Conservation (phyloP, 2,888 invertebrate species). For the Biston stratarius region DNA sequence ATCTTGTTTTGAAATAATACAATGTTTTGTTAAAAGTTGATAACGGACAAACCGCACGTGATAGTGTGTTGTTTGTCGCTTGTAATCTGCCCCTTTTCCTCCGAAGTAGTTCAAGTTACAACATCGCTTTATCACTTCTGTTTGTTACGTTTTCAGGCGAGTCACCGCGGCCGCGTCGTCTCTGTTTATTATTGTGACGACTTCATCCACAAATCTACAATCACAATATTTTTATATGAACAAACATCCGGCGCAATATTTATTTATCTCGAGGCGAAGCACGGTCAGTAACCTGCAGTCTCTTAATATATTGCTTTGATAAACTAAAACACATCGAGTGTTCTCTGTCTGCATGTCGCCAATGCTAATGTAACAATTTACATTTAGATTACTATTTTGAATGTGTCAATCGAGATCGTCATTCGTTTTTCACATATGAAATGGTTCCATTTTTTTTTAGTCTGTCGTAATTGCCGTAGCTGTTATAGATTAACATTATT, state of each 20-base stretch:
- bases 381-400: constrained; percentile 38
- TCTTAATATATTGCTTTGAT: constrained; percentile 53
- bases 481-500: not conserved
- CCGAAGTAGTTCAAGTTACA: constrained; percentile 45
- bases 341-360: constrained; percentile 36
- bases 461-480: not conserved
- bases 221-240: constrained; percentile 46
- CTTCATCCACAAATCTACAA: constrained; percentile 26
- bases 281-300: constrained; percentile 57
- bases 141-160: constrained; percentile 40
- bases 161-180: constrained; percentile 18
- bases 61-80: constrained; percentile 31
- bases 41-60: constrained; percentile 23
- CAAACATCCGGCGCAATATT: constrained; percentile 54
- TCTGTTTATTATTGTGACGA: constrained; percentile 44
- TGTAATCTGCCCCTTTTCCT: constrained; percentile 32
- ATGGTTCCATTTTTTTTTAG: not conserved
- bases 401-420: constrained; percentile 17
- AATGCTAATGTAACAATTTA: constrained; percentile 35
- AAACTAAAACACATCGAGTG: constrained; percentile 42
- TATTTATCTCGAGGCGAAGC: constrained; percentile 48
- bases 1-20: constrained; percentile 9
- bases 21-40: constrained; percentile 6
- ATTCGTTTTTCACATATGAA: constrained; percentile 11
- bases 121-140: constrained; percentile 44